Percentiles rank a stretch among this genome's conserved stretches.
Evolutionary conservation across 1,140 invertebrate genomes (phyloP).

Genomic region (Drosophila parabipectinata): DNA sequence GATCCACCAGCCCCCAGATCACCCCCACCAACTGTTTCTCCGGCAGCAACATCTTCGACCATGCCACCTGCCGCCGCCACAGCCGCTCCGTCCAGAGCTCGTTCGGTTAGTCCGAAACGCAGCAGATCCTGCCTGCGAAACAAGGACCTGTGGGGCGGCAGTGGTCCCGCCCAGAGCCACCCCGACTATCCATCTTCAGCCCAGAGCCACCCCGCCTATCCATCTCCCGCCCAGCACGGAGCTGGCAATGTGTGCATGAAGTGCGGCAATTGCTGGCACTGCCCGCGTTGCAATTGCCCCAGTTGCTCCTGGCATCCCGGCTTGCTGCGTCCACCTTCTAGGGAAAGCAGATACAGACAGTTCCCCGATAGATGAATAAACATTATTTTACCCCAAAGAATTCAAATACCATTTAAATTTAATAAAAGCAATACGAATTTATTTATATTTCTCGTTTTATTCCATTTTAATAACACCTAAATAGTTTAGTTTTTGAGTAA

Average conservation of each 20-base stretch:
- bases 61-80: not conserved
- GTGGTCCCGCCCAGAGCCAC: not conserved
- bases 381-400: not conserved
- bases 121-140: conserved; percentile 29
- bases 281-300: conserved; percentile 46
- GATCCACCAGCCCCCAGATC: not conserved
- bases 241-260: conserved; percentile 40
- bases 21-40: not conserved
- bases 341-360: conserved; percentile 4
- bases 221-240: conserved; percentile 13
- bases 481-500: too few species aligned
- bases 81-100: not conserved
- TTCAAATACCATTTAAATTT: not conserved
- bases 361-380: not conserved
- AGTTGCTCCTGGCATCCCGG: conserved; percentile 51
- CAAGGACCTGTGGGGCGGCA: conserved; percentile 20
- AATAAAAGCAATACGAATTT: not conserved
- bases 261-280: conserved; percentile 42
- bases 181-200: not conserved
- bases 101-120: conserved; percentile 15
- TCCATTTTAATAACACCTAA: not conserved
- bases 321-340: conserved; percentile 9
- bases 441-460: not conserved
- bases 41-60: not conserved
- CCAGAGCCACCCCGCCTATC: not conserved